phyloP scores from a whole-genome alignment of 2,113 vertebrate species.

The Anser brachyrhynchus region DNA sequence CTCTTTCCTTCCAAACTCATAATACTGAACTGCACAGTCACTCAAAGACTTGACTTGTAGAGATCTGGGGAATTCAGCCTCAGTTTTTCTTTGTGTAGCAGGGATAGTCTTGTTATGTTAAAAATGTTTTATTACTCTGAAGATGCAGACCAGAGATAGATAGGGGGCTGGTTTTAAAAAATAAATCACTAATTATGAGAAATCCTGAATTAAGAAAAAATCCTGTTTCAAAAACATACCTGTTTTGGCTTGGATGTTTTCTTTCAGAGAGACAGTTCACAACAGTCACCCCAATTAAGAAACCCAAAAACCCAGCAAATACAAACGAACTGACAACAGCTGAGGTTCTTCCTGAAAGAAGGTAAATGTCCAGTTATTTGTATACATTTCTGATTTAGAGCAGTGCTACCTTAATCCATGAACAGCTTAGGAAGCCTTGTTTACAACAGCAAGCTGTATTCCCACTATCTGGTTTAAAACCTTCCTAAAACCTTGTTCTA shows the following conservation, averaged over 20 bases:
- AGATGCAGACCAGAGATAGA: background rate
- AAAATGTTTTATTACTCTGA: background rate
- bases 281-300: conserved; percentile 72
- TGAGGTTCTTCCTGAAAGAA: conserved; percentile 84
- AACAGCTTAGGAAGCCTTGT: background rate
- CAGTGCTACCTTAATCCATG: background rate
- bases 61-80: background rate
- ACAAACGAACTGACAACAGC: conserved; percentile 66
- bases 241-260: background rate
- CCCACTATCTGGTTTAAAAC: background rate
- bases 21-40: background rate
- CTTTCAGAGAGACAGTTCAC: conserved; percentile 71
- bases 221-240: background rate
- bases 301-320: conserved; percentile 44
- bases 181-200: background rate
- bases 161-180: background rate
- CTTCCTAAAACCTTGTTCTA: background rate
- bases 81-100: background rate
- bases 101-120: background rate
- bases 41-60: background rate
- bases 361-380: conserved; percentile 75
- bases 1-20: background rate
- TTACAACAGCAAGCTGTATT: background rate
- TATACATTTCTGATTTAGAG: background rate
- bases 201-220: background rate